Evolutionary conservation across 2,888 invertebrate genomes (phyloP).

Genomic region (Gari tellinella): DNA sequence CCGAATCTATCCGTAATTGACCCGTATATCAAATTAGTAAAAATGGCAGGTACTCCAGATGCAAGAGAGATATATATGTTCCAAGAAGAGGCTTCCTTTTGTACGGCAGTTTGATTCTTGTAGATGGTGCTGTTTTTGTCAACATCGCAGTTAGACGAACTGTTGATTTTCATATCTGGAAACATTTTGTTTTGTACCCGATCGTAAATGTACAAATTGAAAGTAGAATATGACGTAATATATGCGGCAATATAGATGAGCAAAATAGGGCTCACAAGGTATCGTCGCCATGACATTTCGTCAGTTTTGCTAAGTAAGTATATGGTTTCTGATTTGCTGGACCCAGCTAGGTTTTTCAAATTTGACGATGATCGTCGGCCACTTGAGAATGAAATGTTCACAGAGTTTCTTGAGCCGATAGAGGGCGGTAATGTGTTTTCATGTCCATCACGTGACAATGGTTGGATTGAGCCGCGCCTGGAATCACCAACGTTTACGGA

Average conservation of each 20-base stretch:
- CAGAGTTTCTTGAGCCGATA: no score
- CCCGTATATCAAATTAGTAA: constrained; percentile 53
- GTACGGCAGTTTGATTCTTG: constrained; percentile 37
- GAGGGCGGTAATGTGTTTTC: no score
- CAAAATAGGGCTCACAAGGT: constrained; percentile 48
- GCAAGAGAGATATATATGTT: constrained; percentile 38
- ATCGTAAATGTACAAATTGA: constrained; percentile 36
- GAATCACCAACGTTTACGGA: no score
- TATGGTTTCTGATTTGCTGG: no score
- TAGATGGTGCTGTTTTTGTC: constrained; percentile 51
- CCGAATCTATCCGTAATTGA: constrained; percentile 61
- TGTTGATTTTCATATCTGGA: constrained; percentile 30
- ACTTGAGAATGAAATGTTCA: no score
- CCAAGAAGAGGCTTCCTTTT: constrained; percentile 46
- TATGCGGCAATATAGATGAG: constrained; percentile 47
- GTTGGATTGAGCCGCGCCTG: no score
- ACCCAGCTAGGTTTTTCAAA: no score
- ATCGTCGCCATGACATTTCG: constrained; percentile 19
- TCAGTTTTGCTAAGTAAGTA: no score
- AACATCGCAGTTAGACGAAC: constrained; percentile 18
- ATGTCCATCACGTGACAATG: no score
- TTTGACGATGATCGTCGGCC: no score
- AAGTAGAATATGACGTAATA: constrained; percentile 16
- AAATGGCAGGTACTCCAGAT: constrained; percentile 49
- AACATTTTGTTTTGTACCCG: constrained; percentile 43